A percentile compares a stretch with the other conserved stretches of the same genome.
These are phyloP conservation scores for Dicycla oo DNA, from an alignment of 2,888 invertebrate species.

Conservation along the genomic window DNA sequence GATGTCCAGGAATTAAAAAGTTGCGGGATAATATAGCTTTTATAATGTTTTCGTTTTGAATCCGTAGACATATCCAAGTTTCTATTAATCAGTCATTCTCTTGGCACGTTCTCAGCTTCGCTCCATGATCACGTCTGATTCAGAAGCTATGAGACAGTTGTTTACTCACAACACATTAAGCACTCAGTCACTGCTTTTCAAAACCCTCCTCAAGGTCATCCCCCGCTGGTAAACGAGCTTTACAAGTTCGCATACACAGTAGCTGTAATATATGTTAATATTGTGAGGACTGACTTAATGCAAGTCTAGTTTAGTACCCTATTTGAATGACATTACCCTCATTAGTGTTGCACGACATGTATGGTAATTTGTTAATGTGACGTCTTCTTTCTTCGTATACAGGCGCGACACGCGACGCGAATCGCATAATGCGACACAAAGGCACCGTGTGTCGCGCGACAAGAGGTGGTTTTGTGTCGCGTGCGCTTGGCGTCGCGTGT, in stretches of 20 bases:
- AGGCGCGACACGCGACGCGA: no score
- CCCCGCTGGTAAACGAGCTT: conserved; percentile 30
- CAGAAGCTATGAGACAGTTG: conserved; percentile 29
- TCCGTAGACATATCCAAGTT: background rate
- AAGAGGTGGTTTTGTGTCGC: no score
- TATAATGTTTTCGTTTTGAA: background rate
- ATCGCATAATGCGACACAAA: no score
- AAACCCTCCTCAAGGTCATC: conserved; percentile 32
- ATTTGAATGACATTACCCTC: conserved; percentile 37
- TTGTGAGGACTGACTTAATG: conserved; percentile 31
- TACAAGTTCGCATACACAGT: conserved; percentile 23
- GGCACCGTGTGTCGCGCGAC: no score
- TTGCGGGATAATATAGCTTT: no score
- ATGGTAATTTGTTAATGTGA: conserved; percentile 3
- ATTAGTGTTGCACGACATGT: conserved; percentile 21
- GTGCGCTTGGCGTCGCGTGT: no score
- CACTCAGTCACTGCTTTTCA: conserved; percentile 22
- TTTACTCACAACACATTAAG: conserved; percentile 32
- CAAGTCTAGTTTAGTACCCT: conserved; percentile 30
- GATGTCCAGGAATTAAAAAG: background rate
- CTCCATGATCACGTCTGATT: conserved; percentile 1
- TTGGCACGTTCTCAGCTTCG: conserved; percentile 26
- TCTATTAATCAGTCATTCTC: background rate
- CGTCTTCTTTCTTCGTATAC: conserved; percentile 1
- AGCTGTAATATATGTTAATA: conserved; percentile 32